Evolutionary conservation across 2,888 invertebrate genomes (phyloP).

Genomic region (Cepaea hortensis): DNA sequence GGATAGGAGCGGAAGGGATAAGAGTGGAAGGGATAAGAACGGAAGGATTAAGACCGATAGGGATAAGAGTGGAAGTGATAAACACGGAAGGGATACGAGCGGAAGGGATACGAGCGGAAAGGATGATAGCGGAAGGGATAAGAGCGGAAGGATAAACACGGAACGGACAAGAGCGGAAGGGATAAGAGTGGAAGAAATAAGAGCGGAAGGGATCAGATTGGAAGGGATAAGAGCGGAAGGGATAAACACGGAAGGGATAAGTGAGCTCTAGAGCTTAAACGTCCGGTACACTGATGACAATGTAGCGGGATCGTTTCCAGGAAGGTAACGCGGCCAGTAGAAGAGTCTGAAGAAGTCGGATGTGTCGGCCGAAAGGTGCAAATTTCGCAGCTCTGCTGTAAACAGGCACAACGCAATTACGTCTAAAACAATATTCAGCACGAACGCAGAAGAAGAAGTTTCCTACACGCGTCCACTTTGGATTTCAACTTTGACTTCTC

Average conservation of each 20-base stretch:
- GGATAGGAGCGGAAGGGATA: background rate
- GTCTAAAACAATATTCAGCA: too few relatives aligned
- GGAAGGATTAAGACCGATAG: background rate
- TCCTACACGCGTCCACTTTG: too few relatives aligned
- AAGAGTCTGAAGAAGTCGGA: too few relatives aligned
- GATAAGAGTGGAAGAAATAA: slow-evolving; percentile 9
- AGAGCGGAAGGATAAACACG: background rate
- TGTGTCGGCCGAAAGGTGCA: too few relatives aligned
- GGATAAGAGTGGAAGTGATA: background rate
- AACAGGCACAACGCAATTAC: too few relatives aligned
- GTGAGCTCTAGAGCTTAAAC: background rate
- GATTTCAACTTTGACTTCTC: too few relatives aligned
- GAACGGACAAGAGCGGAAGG: background rate
- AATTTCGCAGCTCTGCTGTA: too few relatives aligned
- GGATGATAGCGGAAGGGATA: background rate
- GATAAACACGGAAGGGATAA: background rate
- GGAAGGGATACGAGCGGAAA: slow-evolving; percentile 13
- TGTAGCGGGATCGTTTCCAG: too few relatives aligned
- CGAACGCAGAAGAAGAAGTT: too few relatives aligned
- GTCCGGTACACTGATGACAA: too few relatives aligned
- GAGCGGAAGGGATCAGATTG: slow-evolving; percentile 9
- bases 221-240: background rate
- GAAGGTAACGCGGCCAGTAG: too few relatives aligned
- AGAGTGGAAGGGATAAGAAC: background rate
- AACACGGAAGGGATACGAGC: background rate